phyloP scores from a whole-genome alignment of 1,140 invertebrate genomes.

The Reticulitermes speratus region DNA sequence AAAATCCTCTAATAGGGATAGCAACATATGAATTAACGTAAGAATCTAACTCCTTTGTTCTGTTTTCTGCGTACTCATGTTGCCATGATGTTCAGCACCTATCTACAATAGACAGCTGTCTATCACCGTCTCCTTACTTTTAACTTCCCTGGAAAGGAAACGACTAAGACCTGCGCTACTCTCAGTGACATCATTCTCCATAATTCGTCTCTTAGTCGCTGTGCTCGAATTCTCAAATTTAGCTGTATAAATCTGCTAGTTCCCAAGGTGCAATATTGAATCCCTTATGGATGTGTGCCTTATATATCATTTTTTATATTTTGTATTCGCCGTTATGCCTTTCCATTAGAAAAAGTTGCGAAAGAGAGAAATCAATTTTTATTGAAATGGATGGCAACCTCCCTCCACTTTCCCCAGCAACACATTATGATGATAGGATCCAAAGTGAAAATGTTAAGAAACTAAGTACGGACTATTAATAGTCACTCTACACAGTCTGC shows the following conservation, averaged over 20 bases:
- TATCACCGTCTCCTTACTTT: background rate
- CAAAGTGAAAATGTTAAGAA: background rate
- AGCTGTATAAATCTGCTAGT: background rate
- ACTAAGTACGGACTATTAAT: background rate
- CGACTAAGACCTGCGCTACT: background rate
- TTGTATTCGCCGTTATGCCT: background rate
- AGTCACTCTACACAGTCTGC: background rate
- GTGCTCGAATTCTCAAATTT: background rate
- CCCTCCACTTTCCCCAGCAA: background rate
- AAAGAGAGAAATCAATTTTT: background rate
- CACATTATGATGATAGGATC: background rate
- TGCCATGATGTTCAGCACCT: background rate
- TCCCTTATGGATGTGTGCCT: background rate
- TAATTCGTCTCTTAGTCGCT: background rate
- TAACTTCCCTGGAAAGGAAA: background rate
- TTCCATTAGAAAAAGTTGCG: background rate
- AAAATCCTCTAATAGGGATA: too few species aligned
- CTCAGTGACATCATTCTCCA: background rate
- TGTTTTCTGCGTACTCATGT: background rate
- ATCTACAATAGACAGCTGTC: background rate
- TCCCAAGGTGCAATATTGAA: background rate
- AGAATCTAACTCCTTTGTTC: background rate
- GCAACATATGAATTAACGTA: too few species aligned
- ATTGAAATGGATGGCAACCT: background rate
- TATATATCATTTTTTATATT: background rate